Evolutionary conservation across 2,113 vertebrate genomes (phyloP), one percentile per base, ranked within the genome.

Genomic region (Perccottus glenii): DNA sequence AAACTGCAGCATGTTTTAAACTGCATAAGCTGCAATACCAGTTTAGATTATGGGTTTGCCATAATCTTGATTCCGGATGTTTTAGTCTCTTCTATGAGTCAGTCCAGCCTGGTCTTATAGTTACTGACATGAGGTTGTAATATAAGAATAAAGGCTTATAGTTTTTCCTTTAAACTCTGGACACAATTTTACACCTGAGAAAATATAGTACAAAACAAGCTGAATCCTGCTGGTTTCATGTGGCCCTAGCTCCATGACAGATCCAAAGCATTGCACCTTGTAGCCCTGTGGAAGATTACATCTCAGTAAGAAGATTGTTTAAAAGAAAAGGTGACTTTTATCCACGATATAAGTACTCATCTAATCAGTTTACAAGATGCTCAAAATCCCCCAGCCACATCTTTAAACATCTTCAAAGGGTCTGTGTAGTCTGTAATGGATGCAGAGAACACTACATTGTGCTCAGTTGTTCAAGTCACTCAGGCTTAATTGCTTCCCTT

Each of bases 331-430:
- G 56, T 43, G 38, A 9, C 38, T 58, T 43, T 10, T 58, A 19
- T 43, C 14, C 38, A 9, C n/a, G 4, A 11, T 58, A 43, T 58
- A n/a, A 58, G 36, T 36, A 43, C 56, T 58, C 32, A 36, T 55
- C 52, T 55, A 55, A 58, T 58, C 56, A 58, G 56, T 40, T 43
- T 58, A 55, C 40, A 40, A 58, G 36, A 55, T 58, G 38, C 15
- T 43, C 40, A 15, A 10, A 36, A 43, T 58, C 15, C 56, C 36
- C 56, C n/a, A 27, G 56, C 38, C 15, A 43, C 56, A 11, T 58
- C 36, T 40, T 58, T 27, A 38, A 58, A 5, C 38, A 43, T 58
- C 56, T 43, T 58, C 56, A 40, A 58, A 58, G 40, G 16, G 10
- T 43, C 56, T 43, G 19, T 43, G 40, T 42, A 58, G 10, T 58